phyloP scores from a whole-genome alignment of 2,888 invertebrate species.

The Iphiclides podalirius region DNA sequence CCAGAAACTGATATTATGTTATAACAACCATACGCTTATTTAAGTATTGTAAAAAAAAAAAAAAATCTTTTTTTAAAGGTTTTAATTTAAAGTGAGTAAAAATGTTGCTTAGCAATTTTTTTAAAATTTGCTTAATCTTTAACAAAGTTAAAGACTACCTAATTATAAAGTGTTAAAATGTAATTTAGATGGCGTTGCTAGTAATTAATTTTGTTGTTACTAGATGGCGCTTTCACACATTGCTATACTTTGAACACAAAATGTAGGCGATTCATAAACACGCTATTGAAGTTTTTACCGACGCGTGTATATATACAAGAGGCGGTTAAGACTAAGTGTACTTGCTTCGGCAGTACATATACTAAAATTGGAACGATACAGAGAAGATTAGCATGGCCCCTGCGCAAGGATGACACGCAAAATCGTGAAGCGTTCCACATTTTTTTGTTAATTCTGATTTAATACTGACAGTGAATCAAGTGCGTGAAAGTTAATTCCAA shows the following conservation, averaged over 20 bases:
- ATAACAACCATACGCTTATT: too few species aligned
- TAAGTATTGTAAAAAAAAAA: too few species aligned
- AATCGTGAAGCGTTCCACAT: constrained; percentile 27
- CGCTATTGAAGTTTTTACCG: constrained; percentile 22
- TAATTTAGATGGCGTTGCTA: not conserved
- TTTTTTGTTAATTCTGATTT: constrained; percentile 19
- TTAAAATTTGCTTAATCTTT: too few species aligned
- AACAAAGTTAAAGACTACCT: too few species aligned
- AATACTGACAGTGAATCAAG: too few species aligned
- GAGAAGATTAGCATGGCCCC: constrained; percentile 66
- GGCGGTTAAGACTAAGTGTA: constrained; percentile 27
- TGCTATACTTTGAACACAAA: not conserved
- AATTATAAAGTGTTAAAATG: too few species aligned
- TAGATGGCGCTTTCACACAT: constrained; percentile 12
- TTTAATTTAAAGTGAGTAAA: not conserved
- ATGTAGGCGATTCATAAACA: constrained; percentile 6
- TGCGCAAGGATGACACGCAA: constrained; percentile 31
- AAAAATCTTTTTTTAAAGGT: too few species aligned
- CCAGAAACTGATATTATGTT: too few species aligned
- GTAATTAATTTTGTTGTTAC: not conserved
- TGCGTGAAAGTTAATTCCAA: too few species aligned
- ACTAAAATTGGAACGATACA: constrained; percentile 64
- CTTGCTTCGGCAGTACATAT: constrained; percentile 61
- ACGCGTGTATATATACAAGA: constrained; percentile 28
- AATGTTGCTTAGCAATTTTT: too few species aligned